Conservation (phyloP, 2,888 invertebrate genomes). For the Crepidodera aurea region DNA sequence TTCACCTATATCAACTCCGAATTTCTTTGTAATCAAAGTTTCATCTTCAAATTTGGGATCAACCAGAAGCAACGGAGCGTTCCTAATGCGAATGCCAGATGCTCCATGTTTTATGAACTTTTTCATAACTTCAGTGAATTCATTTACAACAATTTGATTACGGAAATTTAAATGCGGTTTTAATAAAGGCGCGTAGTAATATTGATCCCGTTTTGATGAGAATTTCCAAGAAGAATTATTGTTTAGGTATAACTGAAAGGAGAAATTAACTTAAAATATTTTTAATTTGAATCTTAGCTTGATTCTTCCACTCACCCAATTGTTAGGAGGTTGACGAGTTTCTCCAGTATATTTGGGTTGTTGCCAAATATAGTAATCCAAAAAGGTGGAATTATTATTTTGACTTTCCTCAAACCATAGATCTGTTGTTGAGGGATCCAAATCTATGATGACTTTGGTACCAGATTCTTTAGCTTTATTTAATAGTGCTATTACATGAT, state of each 20-base stretch:
- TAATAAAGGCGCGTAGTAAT: conserved; percentile 81
- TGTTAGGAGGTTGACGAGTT: conserved; percentile 68
- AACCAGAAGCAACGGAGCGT: conserved; percentile 73
- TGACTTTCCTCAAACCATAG: conserved; percentile 77
- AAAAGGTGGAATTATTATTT: conserved; percentile 67
- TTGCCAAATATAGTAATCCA: conserved; percentile 83
- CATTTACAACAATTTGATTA: conserved; percentile 70
- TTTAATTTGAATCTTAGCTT: too few relatives aligned
- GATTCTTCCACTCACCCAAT: conserved; percentile 69
- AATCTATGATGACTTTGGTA: conserved; percentile 73
- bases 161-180: conserved; percentile 86
- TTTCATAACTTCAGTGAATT: conserved; percentile 72
- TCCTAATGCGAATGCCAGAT: conserved; percentile 79
- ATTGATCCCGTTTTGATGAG: conserved; percentile 70
- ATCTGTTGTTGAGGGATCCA: conserved; percentile 78
- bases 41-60: conserved; percentile 66
- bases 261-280: conserved; percentile 27
- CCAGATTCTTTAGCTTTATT: conserved; percentile 64
- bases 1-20: conserved; percentile 61
- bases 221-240: conserved; percentile 76
- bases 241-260: conserved; percentile 40
- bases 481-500: conserved; percentile 63
- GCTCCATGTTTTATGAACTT: conserved; percentile 81
- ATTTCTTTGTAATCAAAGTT: conserved; percentile 50
- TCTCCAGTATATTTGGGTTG: conserved; percentile 59